Percentiles rank a stretch among this genome's conserved stretches.
phyloP scores from a whole-genome alignment of 2,888 invertebrate species.

The Nemurella pictetii region DNA sequence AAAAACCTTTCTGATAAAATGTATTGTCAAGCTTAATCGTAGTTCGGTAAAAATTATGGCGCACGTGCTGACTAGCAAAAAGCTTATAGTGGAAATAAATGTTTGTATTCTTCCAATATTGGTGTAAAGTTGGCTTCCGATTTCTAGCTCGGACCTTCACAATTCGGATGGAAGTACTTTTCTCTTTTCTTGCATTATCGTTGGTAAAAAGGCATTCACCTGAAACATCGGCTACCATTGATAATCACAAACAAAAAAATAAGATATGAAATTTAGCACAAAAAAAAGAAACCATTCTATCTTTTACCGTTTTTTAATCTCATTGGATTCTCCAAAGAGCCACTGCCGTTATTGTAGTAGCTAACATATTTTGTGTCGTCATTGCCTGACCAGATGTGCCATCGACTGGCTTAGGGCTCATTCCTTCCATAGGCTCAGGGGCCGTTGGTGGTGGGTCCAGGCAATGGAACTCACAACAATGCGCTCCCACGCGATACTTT shows the following conservation, averaged over 20 bases:
- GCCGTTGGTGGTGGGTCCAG: conserved; percentile 57
- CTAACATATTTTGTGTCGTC: neutral
- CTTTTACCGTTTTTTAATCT: neutral
- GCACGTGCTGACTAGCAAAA: neutral
- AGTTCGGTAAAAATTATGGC: neutral
- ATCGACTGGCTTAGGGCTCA: conserved; percentile 5
- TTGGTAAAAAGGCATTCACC: neutral
- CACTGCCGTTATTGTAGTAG: neutral
- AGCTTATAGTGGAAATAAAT: neutral
- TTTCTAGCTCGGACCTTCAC: neutral
- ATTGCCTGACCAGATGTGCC: neutral
- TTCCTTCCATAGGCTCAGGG: conserved; percentile 13
- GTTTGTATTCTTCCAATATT: neutral
- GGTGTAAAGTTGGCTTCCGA: neutral
- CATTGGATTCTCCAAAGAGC: conserved; percentile 11
- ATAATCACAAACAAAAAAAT: neutral
- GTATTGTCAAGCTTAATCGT: conserved; percentile 13
- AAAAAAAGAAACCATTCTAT: neutral
- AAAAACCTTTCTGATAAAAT: neutral
- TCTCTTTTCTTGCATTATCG: neutral
- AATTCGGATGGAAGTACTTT: neutral
- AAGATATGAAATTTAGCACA: neutral
- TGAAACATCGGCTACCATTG: neutral
- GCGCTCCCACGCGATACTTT: conserved; percentile 78
- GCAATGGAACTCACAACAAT: conserved; percentile 89